A percentile compares a stretch with the other conserved stretches of the same genome.
Evolutionary conservation across 2,113 vertebrate genomes (phyloP).

Genomic region (Peucedramus taeniatus): DNA sequence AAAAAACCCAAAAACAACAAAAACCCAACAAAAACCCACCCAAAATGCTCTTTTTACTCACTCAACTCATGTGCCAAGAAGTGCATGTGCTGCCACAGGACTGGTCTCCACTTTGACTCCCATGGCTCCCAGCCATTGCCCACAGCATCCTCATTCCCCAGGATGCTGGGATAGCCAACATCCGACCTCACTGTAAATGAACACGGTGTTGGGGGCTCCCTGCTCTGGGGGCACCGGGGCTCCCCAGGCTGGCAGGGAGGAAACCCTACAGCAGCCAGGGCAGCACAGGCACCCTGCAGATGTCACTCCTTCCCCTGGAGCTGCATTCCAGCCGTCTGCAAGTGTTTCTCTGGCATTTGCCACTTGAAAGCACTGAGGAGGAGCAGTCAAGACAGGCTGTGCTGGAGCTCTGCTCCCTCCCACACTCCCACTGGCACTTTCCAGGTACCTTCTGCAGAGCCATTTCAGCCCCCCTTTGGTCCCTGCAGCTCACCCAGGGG

Average conservation of each 20-base stretch:
- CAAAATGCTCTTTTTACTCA: not conserved
- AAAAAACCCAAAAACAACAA: not conserved
- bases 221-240: not conserved
- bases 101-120: not conserved
- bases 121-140: not conserved
- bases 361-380: not conserved
- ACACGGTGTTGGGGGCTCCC: not conserved
- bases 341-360: not conserved
- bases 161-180: not conserved
- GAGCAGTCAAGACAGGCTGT: not conserved
- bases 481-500: not conserved
- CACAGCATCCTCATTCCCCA: not conserved
- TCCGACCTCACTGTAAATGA: not conserved
- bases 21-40: not conserved
- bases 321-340: not conserved
- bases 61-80: not conserved
- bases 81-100: not conserved
- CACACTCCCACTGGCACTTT: not conserved
- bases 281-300: not conserved
- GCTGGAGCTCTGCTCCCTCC: not conserved
- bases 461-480: not conserved
- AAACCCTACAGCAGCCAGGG: not conserved
- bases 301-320: not conserved
- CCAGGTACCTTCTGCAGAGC: not conserved
- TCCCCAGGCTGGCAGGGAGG: not conserved